Evolutionary conservation across 1,140 invertebrate species (phyloP).

Genomic region (Samia ricini): DNA sequence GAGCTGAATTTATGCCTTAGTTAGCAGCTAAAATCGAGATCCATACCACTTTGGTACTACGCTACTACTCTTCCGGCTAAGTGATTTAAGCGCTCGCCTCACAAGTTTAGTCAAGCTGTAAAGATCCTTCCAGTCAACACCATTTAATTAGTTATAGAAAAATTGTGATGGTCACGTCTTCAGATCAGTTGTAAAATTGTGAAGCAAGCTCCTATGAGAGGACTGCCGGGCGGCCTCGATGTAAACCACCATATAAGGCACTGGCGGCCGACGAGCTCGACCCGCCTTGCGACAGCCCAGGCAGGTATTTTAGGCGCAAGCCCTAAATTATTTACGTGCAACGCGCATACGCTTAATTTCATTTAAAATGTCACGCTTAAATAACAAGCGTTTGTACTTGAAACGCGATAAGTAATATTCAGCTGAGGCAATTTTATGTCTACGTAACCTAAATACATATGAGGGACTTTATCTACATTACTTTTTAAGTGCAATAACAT

Average conservation of each 20-base stretch:
- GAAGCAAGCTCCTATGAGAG: conserved; percentile 11
- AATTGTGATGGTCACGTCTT: neutral
- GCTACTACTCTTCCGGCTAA: too few species aligned
- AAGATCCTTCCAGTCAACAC: too few species aligned
- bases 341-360: conserved; percentile 34
- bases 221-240: conserved; percentile 43
- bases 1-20: too few species aligned
- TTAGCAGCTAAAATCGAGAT: too few species aligned
- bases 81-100: too few species aligned
- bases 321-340: conserved; percentile 50
- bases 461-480: neutral
- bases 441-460: neutral
- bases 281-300: conserved; percentile 40
- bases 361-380: conserved; percentile 37
- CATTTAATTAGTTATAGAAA: too few species aligned
- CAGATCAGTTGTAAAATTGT: neutral
- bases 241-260: conserved; percentile 50
- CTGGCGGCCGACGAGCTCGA: conserved; percentile 46
- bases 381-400: neutral
- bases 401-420: neutral
- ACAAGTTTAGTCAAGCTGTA: too few species aligned
- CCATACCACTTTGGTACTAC: too few species aligned
- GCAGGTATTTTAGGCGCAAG: conserved; percentile 41
- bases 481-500: too few species aligned
- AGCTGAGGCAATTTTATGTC: neutral